Base-by-base conservation (phyloP, 2,113 vertebrate genomes). In the Oreochromis aureus region DNA sequence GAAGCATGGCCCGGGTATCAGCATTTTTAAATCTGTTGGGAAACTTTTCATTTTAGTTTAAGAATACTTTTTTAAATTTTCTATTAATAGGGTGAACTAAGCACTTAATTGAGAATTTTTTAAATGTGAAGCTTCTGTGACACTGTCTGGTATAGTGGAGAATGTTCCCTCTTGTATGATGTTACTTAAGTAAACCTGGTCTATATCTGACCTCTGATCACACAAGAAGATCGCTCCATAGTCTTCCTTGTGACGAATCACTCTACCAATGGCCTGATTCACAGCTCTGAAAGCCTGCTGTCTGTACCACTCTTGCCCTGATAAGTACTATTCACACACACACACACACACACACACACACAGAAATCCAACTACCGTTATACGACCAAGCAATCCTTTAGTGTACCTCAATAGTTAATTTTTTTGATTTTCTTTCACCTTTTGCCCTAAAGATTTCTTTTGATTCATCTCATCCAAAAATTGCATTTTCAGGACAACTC, bases 231-330 rank as follows among this genome's bases (percentile, higher is more conserved):
- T 97, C 13, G 98, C 99, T 1, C 99, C 99, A 0, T 97, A 99
- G 94, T 99, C 98, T 0, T 98, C 97, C 51, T 96, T 97, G 90
- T 99, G 99, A 1, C 98, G 95, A 90, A 99, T 99, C 36, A 99
- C 98, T 82, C 99, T 96, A 16, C 99, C 99, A 0, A 99, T 98
- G 44, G 99, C 99, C 94, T 99, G 99, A 90, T 99, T 99, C 51
- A 99, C 98, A 1, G 98, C 98, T 30, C 99, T 95, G 80, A 97
- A 98, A 0, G 98, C 98, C 83, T 99, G 99, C 93, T 98, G 98
- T 0, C 90, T 96, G 95, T 99, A 99, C 99, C 99, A 99, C 82
- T 98, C 97, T 5, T 97, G 96, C 2, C 99, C 99, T 2, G 98
- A 97, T 12, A 99, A 16, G 76, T 54, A 80, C 84, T 85, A 44